Evolutionary conservation across 2,797 vertebrate species (phyloP), one percentile per base, ranked within the genome.

Genomic region (Coregonus suidteri): DNA sequence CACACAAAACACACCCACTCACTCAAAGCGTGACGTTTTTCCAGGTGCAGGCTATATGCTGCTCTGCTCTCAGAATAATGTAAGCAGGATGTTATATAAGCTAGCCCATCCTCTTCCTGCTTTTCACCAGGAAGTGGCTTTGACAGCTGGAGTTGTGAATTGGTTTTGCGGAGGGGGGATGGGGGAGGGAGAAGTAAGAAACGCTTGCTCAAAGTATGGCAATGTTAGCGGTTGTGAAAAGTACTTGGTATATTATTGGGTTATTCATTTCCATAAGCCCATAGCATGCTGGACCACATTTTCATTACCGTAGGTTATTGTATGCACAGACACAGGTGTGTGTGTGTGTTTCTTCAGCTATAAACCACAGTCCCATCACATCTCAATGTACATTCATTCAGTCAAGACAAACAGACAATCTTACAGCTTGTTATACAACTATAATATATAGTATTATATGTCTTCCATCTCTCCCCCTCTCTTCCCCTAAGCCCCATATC

Each of bases 51-150:
- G 53, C 31, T 59, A 73, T 51, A 34, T 13, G 25, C 72, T 20
- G 53, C 30, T 59, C 31, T 47, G 34, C 72, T 73, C 53, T 31
- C 54, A 14, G 34, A 62, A 81, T 86, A 76, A 87, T 64, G 59
- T 64, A 1, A 3, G 74, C 75, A 82, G 81, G 85, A 84, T 82
- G 87, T 86, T 80, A 87, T 81, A 79, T 82, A 83, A 88, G 81
- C 83, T 83, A 85, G 87, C 76, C 41, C 9, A 9, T 47, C 41
- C 41, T 47, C 41, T 25, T 84, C 68, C 15, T 1, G 18, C 79
- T 77, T 75, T 76, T 80, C 81, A 79, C 56, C 35, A 73, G 75
- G 75, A 88, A 88, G 73, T 74, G 68, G 78, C 25, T 83, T 76
- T 86, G 85, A 88, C 89, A 83, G 66, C 53, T 31, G 15, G 35